Percentiles rank a stretch among this genome's conserved stretches.
phyloP scores from a whole-genome alignment of 2,113 vertebrate genomes.

The Carlito syrichta region DNA sequence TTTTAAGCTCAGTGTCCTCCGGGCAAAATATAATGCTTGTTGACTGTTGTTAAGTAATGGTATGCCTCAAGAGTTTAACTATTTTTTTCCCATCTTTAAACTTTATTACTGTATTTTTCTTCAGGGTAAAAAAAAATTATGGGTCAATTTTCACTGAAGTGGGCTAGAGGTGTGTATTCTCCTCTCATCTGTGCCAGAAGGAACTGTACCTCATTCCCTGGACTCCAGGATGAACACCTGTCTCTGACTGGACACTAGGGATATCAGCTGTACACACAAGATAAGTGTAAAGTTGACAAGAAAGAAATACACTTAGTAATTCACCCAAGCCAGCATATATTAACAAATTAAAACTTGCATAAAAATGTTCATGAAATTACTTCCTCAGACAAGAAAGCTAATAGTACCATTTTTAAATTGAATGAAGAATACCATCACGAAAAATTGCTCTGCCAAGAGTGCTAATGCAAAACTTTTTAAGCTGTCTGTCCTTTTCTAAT shows the following conservation, averaged over 20 bases:
- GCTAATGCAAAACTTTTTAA: slow-evolving; percentile 8
- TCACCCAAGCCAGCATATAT: slow-evolving; percentile 17
- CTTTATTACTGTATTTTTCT: slow-evolving; percentile 70
- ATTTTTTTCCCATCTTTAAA: slow-evolving; percentile 56
- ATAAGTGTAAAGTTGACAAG: slow-evolving; percentile 61
- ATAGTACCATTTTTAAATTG: neutral
- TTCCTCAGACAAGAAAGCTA: neutral
- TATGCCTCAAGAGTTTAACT: slow-evolving; percentile 25
- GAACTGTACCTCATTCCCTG: slow-evolving; percentile 40
- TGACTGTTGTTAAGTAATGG: slow-evolving; percentile 45
- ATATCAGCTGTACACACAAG: slow-evolving; percentile 57
- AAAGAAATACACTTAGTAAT: slow-evolving; percentile 47
- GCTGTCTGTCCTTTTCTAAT: slow-evolving; percentile 21
- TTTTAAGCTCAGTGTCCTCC: neutral
- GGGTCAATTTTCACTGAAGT: slow-evolving; percentile 74
- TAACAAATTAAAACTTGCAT: slow-evolving; percentile 19
- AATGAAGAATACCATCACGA: neutral
- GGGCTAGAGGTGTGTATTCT: slow-evolving; percentile 56
- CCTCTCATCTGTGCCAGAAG: slow-evolving; percentile 57
- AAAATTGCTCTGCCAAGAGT: slow-evolving; percentile 22
- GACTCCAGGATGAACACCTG: slow-evolving; percentile 56
- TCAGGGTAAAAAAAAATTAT: slow-evolving; percentile 73
- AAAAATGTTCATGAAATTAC: slow-evolving; percentile 23
- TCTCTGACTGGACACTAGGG: slow-evolving; percentile 64
- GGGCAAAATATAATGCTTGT: slow-evolving; percentile 29